Evolutionary conservation across 2,797 vertebrate genomes (phyloP), one percentile per base, ranked within the genome.

Genomic region (Neosalanx taihuensis): DNA sequence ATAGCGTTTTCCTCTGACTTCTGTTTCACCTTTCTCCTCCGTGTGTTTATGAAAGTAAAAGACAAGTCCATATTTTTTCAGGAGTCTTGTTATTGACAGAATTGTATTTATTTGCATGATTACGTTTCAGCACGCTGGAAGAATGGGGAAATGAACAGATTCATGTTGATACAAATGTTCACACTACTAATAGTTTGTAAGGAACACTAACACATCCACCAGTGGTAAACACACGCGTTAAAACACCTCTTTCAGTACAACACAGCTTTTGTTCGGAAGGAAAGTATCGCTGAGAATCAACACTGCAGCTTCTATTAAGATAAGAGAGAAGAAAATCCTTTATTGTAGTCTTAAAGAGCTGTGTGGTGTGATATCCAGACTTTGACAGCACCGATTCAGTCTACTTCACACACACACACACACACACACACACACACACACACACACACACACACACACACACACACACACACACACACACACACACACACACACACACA

Each of bases 1-100:
- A 89, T 91, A 89, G 85, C 78, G 83, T 88, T 86, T 69, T 87
- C 71, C 78, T 84, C 53, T 30, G 84, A 86, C 77, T 80, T 72
- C 13, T 64, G 29, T 15, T 62, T 46, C 71, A 71, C 75, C 81
- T 51, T 37, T 75, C 73, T 85, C 79, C 41, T 46, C 10, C 10
- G 41, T 46, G 41, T 20, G 57, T n/a, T 59, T 20, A 59, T 59
- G 57, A n/a, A 59, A 59, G 57, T 59, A 59, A 59, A 59, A 59
- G 56, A 23, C 23, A 58, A 58, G 56, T 6, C 56, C 41, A 46
- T 46, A 46, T 58, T 23, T 58, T 58, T n/a, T 6, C 6, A 58
- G 56, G n/a, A 58, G 6, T 18, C 56, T 7, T 26, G 23, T 20
- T 20, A 59, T n/a, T n/a, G 23, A 59, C 57, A 59, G 57, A 59